Evolutionary conservation across 2,797 vertebrate species (phyloP).

Genomic region (Myripristis jacobus): DNA sequence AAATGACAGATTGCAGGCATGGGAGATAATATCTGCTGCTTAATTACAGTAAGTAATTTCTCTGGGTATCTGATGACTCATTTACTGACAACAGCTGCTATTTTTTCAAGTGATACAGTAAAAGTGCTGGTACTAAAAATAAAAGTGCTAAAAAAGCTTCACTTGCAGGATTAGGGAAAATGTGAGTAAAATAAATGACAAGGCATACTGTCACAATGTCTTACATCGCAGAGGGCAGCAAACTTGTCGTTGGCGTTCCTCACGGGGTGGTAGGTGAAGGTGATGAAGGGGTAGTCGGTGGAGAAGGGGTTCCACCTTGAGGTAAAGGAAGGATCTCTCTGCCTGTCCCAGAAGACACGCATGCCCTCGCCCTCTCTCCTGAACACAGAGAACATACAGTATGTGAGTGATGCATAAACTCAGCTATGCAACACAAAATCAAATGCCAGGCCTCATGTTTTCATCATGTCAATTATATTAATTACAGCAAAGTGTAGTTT

Average conservation of each 20-base stretch:
- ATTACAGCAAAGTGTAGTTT: background rate
- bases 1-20: constrained; percentile 10
- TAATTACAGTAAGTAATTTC: constrained; percentile 33
- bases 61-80: constrained; percentile 48
- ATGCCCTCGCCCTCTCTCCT: constrained; percentile 87
- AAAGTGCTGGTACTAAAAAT: background rate
- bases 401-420: background rate
- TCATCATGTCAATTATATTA: constrained; percentile 24
- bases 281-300: constrained; percentile 81
- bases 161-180: constrained; percentile 21
- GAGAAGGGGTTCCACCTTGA: constrained; percentile 88
- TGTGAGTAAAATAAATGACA: background rate
- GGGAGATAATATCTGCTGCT: constrained; percentile 14
- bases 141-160: background rate
- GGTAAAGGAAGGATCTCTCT: constrained; percentile 80
- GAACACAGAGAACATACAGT: constrained; percentile 22
- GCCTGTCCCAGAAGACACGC: constrained; percentile 82
- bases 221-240: constrained; percentile 81
- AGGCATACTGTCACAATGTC: constrained; percentile 15
- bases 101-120: constrained; percentile 9
- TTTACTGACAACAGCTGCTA: constrained; percentile 7
- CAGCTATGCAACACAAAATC: constrained; percentile 2
- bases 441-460: background rate
- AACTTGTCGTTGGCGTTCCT: constrained; percentile 73
- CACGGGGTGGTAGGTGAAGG: constrained; percentile 84